These are phyloP conservation scores for Pangasianodon gigas DNA, from an alignment of 2,113 vertebrate genomes.

Conservation along the genomic window DNA sequence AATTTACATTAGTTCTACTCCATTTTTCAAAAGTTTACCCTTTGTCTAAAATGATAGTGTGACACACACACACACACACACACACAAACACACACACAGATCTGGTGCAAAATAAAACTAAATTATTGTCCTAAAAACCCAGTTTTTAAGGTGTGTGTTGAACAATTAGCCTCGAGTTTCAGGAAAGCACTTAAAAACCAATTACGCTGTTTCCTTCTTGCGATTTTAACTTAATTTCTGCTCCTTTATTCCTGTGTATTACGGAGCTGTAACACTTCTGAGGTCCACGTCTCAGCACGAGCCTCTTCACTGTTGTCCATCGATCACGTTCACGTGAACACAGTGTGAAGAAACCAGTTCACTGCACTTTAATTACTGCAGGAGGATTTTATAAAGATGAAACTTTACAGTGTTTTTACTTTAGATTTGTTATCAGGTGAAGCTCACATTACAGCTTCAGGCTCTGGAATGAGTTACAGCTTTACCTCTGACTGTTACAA, in stretches of 20 bases:
- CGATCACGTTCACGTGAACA: neutral
- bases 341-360: neutral
- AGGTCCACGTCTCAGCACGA: neutral
- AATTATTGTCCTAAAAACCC: neutral
- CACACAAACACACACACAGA: neutral
- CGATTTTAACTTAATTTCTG: neutral
- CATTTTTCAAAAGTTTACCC: too few species aligned
- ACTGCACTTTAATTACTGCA: neutral
- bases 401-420: too few species aligned
- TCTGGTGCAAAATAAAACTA: neutral
- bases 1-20: too few species aligned
- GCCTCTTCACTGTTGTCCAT: neutral
- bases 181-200: slow-evolving; percentile 2
- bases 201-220: neutral
- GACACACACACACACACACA: neutral
- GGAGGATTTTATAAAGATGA: too few species aligned
- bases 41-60: too few species aligned
- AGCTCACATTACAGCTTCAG: too few species aligned
- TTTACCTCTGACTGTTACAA: too few species aligned
- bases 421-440: too few species aligned
- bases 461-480: too few species aligned
- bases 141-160: neutral
- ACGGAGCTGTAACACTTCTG: neutral
- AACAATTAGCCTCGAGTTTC: neutral
- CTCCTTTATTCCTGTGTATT: neutral